phyloP scores from a whole-genome alignment of 2,888 invertebrate genomes.

The Stenotaenia linearis region DNA sequence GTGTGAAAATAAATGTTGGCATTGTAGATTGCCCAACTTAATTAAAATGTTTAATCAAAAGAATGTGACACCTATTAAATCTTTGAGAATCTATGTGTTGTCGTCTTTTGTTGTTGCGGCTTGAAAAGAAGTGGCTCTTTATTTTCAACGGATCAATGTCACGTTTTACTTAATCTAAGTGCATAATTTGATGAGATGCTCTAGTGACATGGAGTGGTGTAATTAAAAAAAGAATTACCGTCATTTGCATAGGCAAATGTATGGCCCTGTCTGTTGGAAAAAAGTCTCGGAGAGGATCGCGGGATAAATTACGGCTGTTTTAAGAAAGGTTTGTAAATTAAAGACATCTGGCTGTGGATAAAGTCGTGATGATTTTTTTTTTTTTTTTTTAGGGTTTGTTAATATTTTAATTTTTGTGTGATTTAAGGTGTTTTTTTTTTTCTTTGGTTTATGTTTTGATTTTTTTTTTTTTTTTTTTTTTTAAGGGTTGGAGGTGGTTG shows the following conservation, averaged over 20 bases:
- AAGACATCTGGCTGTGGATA: background rate
- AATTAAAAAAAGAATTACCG: slow-evolving; percentile 15
- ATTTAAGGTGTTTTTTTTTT: background rate
- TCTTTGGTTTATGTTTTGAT: background rate
- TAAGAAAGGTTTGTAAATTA: background rate
- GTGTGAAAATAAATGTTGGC: slow-evolving; percentile 31
- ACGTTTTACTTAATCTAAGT: slow-evolving; percentile 13
- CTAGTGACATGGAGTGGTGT: background rate
- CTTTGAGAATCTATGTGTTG: slow-evolving; percentile 24
- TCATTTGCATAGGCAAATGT: slow-evolving; percentile 11
- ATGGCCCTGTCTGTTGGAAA: background rate
- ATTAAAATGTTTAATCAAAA: slow-evolving; percentile 32
- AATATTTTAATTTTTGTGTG: background rate
- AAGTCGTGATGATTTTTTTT: background rate
- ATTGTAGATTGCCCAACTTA: slow-evolving; percentile 30
- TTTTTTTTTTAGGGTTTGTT: background rate
- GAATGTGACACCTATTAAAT: slow-evolving; percentile 30
- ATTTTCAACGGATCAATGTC: background rate
- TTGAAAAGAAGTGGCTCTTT: background rate
- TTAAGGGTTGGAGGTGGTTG: background rate
- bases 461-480: background rate
- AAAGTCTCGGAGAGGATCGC: background rate
- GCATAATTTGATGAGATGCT: slow-evolving; percentile 1
- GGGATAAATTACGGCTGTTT: background rate
- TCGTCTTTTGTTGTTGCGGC: background rate